These are phyloP conservation scores for Myotis myotis DNA, from an alignment of 2,797 vertebrate species.

Conservation along the genomic window DNA sequence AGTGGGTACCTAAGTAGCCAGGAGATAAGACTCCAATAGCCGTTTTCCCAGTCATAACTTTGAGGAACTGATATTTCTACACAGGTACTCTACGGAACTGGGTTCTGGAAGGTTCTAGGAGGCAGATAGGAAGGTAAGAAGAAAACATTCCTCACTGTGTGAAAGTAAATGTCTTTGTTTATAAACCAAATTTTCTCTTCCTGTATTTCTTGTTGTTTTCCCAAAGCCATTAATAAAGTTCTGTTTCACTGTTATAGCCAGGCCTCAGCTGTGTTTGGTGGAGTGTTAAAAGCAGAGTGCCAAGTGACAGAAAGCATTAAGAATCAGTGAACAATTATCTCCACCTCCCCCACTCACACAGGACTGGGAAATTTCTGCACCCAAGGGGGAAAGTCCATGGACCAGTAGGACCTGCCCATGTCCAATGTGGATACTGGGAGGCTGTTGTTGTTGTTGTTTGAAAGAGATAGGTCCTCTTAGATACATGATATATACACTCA, in stretches of 20 bases:
- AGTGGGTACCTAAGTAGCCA: too few relatives aligned
- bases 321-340: neutral
- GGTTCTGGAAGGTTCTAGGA: neutral
- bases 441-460: neutral
- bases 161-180: neutral
- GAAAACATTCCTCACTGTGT: neutral
- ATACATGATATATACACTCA: neutral
- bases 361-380: neutral
- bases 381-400: neutral
- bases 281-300: neutral
- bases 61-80: neutral
- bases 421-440: neutral
- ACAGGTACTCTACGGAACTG: neutral
- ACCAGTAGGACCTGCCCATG: neutral
- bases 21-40: neutral
- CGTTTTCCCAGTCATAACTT: neutral
- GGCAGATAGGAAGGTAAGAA: neutral
- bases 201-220: neutral
- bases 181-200: neutral
- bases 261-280: neutral
- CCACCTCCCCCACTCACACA: accelerated
- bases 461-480: neutral
- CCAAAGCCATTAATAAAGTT: neutral
- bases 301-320: neutral
- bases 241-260: neutral